Evolutionary conservation across 2,113 vertebrate species (phyloP).

Genomic region (Eleginops maclovinus): DNA sequence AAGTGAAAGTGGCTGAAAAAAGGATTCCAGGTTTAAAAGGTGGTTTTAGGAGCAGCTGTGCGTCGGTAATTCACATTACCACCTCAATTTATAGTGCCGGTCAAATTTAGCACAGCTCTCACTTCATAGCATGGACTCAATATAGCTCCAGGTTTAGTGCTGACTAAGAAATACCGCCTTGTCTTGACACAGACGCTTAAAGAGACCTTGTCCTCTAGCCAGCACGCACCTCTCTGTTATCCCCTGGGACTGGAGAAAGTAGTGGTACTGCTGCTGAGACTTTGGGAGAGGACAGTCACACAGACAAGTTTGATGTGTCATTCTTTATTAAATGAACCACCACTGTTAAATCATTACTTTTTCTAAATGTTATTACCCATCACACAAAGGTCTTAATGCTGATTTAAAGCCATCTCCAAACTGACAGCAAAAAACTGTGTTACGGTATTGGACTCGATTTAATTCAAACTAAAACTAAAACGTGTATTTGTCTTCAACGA

Average conservation of each 20-base stretch:
- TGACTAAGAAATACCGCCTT: constrained; percentile 77
- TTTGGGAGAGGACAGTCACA: background rate
- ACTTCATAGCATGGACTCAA: constrained; percentile 62
- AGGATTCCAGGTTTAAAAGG: constrained; percentile 41
- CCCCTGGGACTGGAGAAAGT: background rate
- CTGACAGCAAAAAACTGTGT: background rate
- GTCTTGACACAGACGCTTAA: constrained; percentile 59
- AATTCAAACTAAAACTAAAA: no score
- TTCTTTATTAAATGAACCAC: background rate
- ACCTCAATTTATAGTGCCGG: constrained; percentile 73
- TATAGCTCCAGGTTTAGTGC: constrained; percentile 73
- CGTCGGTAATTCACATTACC: constrained; percentile 55
- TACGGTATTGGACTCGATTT: no score
- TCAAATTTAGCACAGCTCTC: constrained; percentile 77
- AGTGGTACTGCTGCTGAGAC: constrained; percentile 13
- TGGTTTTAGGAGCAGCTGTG: constrained; percentile 62
- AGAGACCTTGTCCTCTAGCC: constrained; percentile 39
- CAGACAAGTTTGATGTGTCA: background rate
- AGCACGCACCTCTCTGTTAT: constrained; percentile 35
- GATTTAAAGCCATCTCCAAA: background rate
- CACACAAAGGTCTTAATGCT: background rate
- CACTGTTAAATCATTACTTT: background rate
- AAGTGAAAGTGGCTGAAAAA: constrained; percentile 25
- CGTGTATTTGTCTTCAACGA: no score
- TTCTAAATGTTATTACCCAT: background rate